These are phyloP conservation scores for Nebria salina DNA, from an alignment of 2,888 invertebrate genomes.

Conservation along the genomic window DNA sequence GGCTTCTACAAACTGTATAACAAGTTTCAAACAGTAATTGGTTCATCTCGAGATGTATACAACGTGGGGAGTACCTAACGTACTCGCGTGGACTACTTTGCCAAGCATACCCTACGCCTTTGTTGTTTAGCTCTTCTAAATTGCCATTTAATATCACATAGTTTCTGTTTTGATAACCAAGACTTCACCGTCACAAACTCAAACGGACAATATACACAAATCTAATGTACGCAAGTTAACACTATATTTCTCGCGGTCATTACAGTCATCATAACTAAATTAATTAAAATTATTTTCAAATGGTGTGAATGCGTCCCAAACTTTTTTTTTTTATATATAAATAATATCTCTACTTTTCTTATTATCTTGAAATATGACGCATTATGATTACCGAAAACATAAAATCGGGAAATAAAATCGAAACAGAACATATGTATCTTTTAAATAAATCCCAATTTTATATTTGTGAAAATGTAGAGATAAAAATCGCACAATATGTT, in stretches of 20 bases:
- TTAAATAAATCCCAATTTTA: too few species aligned
- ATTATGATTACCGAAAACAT: too few species aligned
- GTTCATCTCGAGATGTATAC: slow-evolving; percentile 10
- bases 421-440: too few species aligned
- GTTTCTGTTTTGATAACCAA: slow-evolving; percentile 11
- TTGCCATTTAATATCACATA: slow-evolving; percentile 10
- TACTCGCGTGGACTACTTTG: not conserved
- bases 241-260: not conserved
- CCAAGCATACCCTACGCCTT: slow-evolving; percentile 9
- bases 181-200: not conserved
- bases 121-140: slow-evolving; percentile 13
- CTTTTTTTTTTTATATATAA: too few species aligned
- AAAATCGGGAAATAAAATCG: too few species aligned
- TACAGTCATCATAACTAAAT: too few species aligned
- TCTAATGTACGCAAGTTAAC: not conserved
- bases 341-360: too few species aligned
- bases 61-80: not conserved
- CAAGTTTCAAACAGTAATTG: slow-evolving; percentile 22
- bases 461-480: too few species aligned
- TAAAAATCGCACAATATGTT: too few species aligned
- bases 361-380: too few species aligned
- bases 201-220: not conserved
- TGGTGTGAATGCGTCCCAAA: too few species aligned
- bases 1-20: slow-evolving; percentile 7
- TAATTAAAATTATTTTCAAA: too few species aligned